These are phyloP conservation scores for Myoxocephalus aenaeus DNA, from an alignment of 2,797 vertebrate species.

Conservation along the genomic window DNA sequence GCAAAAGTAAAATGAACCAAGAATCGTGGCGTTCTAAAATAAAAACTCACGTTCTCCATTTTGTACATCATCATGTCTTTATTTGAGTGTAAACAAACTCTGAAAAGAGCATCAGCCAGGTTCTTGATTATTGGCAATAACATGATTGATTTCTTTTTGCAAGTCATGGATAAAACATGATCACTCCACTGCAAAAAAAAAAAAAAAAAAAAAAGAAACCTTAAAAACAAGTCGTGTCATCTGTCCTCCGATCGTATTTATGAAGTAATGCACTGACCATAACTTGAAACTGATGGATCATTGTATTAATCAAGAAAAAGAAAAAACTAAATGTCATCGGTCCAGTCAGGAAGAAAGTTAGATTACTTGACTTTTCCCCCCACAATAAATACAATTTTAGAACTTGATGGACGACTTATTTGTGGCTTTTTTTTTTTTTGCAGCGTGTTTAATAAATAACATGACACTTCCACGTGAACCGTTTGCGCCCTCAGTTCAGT, in stretches of 20 bases:
- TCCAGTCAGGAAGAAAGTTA: constrained; percentile 17
- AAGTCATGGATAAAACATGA: constrained; percentile 74
- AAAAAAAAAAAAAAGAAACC: constrained; percentile 24
- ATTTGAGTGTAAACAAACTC: constrained; percentile 85
- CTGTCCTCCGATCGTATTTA: constrained; percentile 1
- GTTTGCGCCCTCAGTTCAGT: constrained; percentile 54
- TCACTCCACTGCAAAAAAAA: constrained; percentile 58
- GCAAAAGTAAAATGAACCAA: too few relatives aligned
- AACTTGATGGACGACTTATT: too few relatives aligned
- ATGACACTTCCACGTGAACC: constrained; percentile 54
- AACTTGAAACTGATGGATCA: constrained; percentile 21
- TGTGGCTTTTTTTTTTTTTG: constrained; percentile 17
- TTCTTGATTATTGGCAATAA: constrained; percentile 71
- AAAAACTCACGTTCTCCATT: not conserved
- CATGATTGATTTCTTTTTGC: constrained; percentile 72
- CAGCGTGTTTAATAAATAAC: constrained; percentile 70
- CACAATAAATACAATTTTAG: constrained; percentile 4
- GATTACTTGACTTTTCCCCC: constrained; percentile 3
- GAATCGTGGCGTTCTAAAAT: not conserved
- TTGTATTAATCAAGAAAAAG: not conserved
- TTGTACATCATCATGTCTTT: constrained; percentile 81
- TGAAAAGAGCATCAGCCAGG: constrained; percentile 79
- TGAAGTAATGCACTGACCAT: not conserved
- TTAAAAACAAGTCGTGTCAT: constrained; percentile 31
- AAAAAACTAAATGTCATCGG: constrained; percentile 4